These are phyloP conservation scores for Heliconius ethilla DNA, from an alignment of 2,888 invertebrate species.

Conservation along the genomic window DNA sequence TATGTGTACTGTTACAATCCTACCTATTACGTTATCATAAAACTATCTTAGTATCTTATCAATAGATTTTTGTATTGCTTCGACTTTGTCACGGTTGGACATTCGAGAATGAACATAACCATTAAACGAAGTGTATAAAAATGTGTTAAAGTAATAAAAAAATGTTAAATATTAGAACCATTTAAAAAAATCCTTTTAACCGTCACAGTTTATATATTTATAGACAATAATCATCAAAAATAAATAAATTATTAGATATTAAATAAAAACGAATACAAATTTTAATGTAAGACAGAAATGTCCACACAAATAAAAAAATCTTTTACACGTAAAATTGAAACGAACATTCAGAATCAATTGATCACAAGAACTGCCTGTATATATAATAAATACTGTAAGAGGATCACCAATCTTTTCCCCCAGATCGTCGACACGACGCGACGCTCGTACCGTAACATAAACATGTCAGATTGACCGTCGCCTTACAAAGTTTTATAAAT, in stretches of 20 bases:
- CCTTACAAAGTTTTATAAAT: conserved; percentile 39
- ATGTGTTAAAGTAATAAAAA: too few relatives aligned
- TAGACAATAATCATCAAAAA: too few relatives aligned
- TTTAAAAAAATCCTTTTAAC: too few relatives aligned
- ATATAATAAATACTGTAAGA: neutral
- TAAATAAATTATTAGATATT: neutral
- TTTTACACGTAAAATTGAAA: neutral
- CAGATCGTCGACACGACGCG: conserved; percentile 26
- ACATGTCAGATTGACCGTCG: conserved; percentile 38
- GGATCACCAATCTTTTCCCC: neutral
- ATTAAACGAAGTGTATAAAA: too few relatives aligned
- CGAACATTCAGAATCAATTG: neutral
- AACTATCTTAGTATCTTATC: too few relatives aligned
- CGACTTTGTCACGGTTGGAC: too few relatives aligned
- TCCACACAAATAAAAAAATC: neutral
- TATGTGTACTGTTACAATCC: too few relatives aligned
- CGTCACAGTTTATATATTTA: too few relatives aligned
- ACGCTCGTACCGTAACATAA: conserved; percentile 30
- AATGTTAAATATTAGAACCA: too few relatives aligned
- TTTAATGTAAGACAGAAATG: neutral
- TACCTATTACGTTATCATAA: too few relatives aligned
- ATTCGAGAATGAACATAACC: too few relatives aligned
- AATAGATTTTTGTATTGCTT: too few relatives aligned
- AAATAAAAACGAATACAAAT: neutral
- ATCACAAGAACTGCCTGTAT: neutral